Percentiles rank a stretch among this genome's conserved stretches.
Evolutionary conservation across 2,888 invertebrate species (phyloP).

Genomic region (Congeria kusceri): DNA sequence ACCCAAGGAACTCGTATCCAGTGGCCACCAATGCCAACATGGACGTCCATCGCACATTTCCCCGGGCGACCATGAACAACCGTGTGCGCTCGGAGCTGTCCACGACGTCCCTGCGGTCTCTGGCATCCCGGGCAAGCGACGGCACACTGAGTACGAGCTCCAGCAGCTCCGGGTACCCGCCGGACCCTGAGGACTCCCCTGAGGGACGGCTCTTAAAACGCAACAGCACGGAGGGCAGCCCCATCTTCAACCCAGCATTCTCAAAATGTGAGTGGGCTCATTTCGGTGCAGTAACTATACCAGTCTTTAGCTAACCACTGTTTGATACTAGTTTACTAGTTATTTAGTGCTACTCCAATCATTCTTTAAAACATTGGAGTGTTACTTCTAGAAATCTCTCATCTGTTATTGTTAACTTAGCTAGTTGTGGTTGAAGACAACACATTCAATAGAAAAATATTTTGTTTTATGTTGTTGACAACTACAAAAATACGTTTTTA

Average conservation of each 20-base stretch:
- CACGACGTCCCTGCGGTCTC: constrained; percentile 67
- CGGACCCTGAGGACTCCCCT: constrained; percentile 80
- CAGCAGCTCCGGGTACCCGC: constrained; percentile 82
- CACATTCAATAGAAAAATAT: too few relatives aligned
- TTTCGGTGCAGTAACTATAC: too few relatives aligned
- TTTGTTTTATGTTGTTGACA: too few relatives aligned
- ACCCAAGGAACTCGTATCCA: constrained; percentile 76
- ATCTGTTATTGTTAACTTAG: too few relatives aligned
- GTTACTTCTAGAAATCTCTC: too few relatives aligned
- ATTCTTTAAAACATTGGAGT: too few relatives aligned
- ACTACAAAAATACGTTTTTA: too few relatives aligned
- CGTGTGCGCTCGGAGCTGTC: constrained; percentile 71
- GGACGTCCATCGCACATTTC: constrained; percentile 77
- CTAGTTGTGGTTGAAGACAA: too few relatives aligned
- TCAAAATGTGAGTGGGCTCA: constrained; percentile 80
- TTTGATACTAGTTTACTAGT: too few relatives aligned
- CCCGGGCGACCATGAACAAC: constrained; percentile 69
- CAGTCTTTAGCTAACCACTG: too few relatives aligned
- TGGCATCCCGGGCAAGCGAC: constrained; percentile 77
- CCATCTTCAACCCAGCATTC: constrained; percentile 70
- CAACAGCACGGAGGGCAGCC: constrained; percentile 70
- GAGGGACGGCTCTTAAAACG: constrained; percentile 75
- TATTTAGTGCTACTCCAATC: too few relatives aligned
- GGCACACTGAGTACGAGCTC: constrained; percentile 80
- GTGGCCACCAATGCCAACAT: constrained; percentile 58